Conservation (phyloP, 2,888 invertebrate species). For the Perithous albicinctus region DNA sequence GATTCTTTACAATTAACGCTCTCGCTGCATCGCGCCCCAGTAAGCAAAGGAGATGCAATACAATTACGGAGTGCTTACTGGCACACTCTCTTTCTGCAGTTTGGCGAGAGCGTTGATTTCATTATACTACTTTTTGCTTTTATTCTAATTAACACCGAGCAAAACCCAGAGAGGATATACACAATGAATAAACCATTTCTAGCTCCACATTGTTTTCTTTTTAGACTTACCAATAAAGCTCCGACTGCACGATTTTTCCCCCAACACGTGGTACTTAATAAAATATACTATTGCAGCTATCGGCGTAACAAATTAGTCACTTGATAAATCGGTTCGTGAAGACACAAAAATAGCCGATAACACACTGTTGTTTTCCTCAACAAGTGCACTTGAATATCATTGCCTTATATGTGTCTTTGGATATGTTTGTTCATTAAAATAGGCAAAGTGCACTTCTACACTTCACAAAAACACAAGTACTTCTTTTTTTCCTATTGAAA, state of each 20-base stretch:
- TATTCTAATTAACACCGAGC: slow-evolving; percentile 14
- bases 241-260: slow-evolving; percentile 2
- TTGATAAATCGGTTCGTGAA: slow-evolving; percentile 22
- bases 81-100: background rate
- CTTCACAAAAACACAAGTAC: slow-evolving; percentile 21
- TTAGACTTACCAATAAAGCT: slow-evolving; percentile 16
- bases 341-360: slow-evolving; percentile 10
- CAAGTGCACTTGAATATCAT: slow-evolving; percentile 14
- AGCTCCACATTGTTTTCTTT: background rate
- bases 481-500: background rate
- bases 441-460: slow-evolving; percentile 27
- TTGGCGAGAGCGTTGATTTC: slow-evolving; percentile 4
- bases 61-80: slow-evolving; percentile 4
- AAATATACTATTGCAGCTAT: background rate
- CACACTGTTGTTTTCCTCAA: slow-evolving; percentile 11
- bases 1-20: slow-evolving; percentile 59
- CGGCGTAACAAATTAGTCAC: slow-evolving; percentile 9
- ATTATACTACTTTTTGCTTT: slow-evolving; percentile 6
- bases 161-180: background rate
- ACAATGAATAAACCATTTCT: slow-evolving; percentile 15
- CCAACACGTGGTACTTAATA: slow-evolving; percentile 1
- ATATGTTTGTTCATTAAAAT: background rate
- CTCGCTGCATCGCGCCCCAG: slow-evolving; percentile 24
- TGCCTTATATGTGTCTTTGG: background rate
- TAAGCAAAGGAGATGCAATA: slow-evolving; percentile 24